Percentiles rank a stretch among this genome's conserved stretches.
These are phyloP conservation scores for Tetramorium parvispinum DNA, from an alignment of 1,140 invertebrate species.

Conservation along the genomic window DNA sequence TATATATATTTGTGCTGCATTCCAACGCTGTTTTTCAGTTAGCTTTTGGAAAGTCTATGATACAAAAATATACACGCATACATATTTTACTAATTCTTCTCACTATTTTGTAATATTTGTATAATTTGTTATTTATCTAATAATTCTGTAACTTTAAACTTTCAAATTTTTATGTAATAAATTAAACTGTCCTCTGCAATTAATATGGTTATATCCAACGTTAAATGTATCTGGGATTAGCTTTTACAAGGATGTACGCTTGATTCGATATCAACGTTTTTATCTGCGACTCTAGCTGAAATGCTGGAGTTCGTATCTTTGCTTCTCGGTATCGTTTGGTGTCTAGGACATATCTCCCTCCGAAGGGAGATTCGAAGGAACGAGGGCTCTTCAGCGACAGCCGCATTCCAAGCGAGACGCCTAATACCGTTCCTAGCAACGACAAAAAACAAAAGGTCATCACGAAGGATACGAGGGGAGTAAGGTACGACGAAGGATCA, in stretches of 20 bases:
- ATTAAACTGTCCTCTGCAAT: background rate
- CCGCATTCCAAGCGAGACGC: conserved; percentile 75
- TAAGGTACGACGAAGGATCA: conserved; percentile 33
- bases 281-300: background rate
- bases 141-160: background rate
- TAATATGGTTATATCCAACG: background rate
- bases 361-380: conserved; percentile 8
- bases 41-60: background rate
- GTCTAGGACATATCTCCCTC: background rate
- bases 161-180: background rate
- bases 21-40: background rate
- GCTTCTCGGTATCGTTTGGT: background rate
- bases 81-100: background rate
- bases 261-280: background rate
- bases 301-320: background rate
- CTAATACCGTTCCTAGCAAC: conserved; percentile 36
- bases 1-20: background rate
- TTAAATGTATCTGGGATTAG: background rate
- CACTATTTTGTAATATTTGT: background rate
- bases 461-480: conserved; percentile 50
- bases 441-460: conserved; percentile 54
- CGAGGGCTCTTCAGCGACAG: conserved; percentile 64
- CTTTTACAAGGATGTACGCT: background rate
- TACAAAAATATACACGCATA: background rate
- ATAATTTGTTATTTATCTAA: background rate